These are phyloP conservation scores for Linyphia triangularis DNA, from an alignment of 2,888 invertebrate species.

Conservation along the genomic window DNA sequence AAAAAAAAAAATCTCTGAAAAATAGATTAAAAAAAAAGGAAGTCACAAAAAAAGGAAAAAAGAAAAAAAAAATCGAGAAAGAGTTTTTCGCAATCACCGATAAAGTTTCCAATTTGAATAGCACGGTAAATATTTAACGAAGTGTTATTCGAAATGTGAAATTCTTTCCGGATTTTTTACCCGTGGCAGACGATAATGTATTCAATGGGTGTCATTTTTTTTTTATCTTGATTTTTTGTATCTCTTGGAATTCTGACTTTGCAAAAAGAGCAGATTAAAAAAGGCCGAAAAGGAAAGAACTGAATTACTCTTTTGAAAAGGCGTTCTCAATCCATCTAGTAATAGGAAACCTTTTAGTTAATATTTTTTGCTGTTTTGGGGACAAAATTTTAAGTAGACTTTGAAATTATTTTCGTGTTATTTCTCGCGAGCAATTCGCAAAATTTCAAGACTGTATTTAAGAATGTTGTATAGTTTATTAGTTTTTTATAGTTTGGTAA, in stretches of 20 bases:
- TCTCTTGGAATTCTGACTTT: slow-evolving; percentile 34
- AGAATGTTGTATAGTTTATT: not conserved
- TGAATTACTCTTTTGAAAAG: slow-evolving; percentile 30
- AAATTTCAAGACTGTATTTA: slow-evolving; percentile 24
- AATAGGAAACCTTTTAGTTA: slow-evolving; percentile 44
- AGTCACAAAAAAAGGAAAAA: not conserved
- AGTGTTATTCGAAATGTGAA: slow-evolving; percentile 55
- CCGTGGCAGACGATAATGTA: slow-evolving; percentile 23
- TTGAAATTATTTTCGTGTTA: not conserved
- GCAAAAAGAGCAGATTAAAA: slow-evolving; percentile 28
- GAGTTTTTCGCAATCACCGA: slow-evolving; percentile 27
- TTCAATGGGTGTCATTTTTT: slow-evolving; percentile 23
- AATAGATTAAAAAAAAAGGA: not conserved
- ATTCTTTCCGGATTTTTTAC: slow-evolving; percentile 26
- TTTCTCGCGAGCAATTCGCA: not conserved
- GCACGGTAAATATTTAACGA: slow-evolving; percentile 61
- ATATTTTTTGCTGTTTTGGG: not conserved
- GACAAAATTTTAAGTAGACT: slow-evolving; percentile 40
- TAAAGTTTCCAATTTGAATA: slow-evolving; percentile 51
- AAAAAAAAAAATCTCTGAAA: slow-evolving; percentile 6
- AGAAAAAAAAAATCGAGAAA: not conserved
- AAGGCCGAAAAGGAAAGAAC: not conserved
- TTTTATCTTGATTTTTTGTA: not conserved
- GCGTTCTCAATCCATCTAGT: not conserved
- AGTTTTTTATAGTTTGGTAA: too few relatives aligned